These are phyloP conservation scores for Notarius quadriscutis DNA, from an alignment of 2,113 vertebrate species.

Conservation along the genomic window DNA sequence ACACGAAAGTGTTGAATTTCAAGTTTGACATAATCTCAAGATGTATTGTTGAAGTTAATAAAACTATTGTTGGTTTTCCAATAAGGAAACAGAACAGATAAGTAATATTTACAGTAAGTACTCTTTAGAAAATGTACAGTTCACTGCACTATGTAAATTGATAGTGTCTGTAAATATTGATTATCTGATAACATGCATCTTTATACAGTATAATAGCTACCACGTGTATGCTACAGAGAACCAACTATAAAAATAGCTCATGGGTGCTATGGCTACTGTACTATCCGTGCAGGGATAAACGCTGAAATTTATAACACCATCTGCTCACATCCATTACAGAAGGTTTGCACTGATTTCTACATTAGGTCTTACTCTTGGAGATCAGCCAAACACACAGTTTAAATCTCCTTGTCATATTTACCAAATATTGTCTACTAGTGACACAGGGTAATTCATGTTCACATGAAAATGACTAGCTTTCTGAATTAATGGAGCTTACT, in stretches of 20 bases:
- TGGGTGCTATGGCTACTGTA: constrained; percentile 28
- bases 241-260: not conserved
- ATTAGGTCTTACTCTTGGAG: constrained; percentile 4
- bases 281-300: constrained; percentile 58
- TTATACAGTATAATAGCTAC: constrained; percentile 6
- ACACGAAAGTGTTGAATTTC: constrained; percentile 23
- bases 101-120: not conserved
- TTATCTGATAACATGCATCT: not conserved
- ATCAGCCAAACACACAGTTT: not conserved
- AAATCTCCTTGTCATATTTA: not conserved
- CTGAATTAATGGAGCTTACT: not conserved
- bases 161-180: not conserved
- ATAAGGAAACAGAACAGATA: not conserved
- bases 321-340: constrained; percentile 58
- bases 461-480: not conserved
- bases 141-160: not conserved
- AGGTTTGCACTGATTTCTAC: constrained; percentile 61
- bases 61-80: not conserved
- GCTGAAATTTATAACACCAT: constrained; percentile 59
- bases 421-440: not conserved
- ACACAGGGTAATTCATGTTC: not conserved
- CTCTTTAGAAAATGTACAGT: not conserved
- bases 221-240: not conserved
- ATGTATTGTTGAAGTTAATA: not conserved
- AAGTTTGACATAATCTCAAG: not conserved